Base-by-base conservation (phyloP, 1,140 invertebrate species). In the Drusus annulatus region DNA sequence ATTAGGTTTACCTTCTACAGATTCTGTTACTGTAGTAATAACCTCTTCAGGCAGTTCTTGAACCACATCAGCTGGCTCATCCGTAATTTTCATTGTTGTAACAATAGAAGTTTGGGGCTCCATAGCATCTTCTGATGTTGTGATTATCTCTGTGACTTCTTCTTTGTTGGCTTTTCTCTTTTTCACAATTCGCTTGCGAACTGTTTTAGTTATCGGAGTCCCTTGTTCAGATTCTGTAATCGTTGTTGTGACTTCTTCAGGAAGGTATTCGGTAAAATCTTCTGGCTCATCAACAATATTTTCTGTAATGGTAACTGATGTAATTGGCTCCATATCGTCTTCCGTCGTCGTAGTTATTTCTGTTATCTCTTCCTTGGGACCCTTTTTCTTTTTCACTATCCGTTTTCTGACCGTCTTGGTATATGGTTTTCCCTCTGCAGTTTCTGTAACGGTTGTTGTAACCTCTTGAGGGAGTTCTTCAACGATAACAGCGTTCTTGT, bases 1-100 rank as follows among this genome's bases (percentile, higher is more conserved):
- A 76, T 81, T 62, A 0, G 23, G 60, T 23, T 21, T 16, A 76
- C 60, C 58, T 82, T 62, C 31, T 84, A 81, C 68, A 7, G 25
- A 4, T 45, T 84, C 76, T 21, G 77, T 71, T 80, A 84, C 84
- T 17, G 84, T 83, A 0, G 79, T 54, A 10, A 63, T 74, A 1
- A 84, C 78, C 62, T 86, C 78, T 75, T 87, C 81, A 5, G 81
- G 83, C 51, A 84, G 54, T 69, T 85, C 84, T 52, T 80, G 31
- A 28, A 81, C 31, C 19, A 15, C 13, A 15, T 68, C 63, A n/a
- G 21, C 16, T 16, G 63, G 16, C 21, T 73, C 51, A 8, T 73
- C 50, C 2, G n/a, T 10, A 7, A 21, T 25, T 23, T 73, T 69
- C 15, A 50, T 31, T 19, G 65, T 69, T 50, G 36, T 31, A 69